These are phyloP conservation scores for Xenopus laevis DNA, from an alignment of 2,113 vertebrate genomes.

Conservation along the genomic window DNA sequence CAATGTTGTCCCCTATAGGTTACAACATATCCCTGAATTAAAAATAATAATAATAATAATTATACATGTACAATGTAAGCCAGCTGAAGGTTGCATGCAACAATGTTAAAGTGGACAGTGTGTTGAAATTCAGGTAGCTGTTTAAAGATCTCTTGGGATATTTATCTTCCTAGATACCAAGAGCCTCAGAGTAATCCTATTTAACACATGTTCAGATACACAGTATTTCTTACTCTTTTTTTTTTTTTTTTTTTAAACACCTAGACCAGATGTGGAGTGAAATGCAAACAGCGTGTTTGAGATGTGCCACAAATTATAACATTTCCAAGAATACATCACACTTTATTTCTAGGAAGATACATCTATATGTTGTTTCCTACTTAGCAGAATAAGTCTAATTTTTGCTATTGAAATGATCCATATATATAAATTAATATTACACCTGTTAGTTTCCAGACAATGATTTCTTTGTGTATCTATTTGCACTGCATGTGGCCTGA, in stretches of 20 bases:
- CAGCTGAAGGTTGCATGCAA: not conserved
- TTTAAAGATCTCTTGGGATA: constrained; percentile 18
- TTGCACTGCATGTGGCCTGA: no score
- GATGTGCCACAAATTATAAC: not conserved
- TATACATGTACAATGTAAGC: no score
- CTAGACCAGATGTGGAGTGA: constrained; percentile 33
- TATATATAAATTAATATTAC: no score
- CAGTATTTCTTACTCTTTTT: constrained; percentile 1
- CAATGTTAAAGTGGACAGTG: not conserved
- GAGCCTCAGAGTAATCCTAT: constrained; percentile 9
- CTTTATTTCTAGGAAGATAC: constrained; percentile 23
- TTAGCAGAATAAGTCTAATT: no score
- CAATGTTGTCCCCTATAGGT: no score
- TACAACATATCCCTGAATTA: no score
- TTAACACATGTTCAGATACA: constrained; percentile 12
- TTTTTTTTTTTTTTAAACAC: constrained; percentile 15
- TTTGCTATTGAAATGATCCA: no score
- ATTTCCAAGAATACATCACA: constrained; percentile 25
- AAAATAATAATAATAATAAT: no score
- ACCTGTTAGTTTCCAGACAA: no score
- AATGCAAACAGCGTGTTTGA: constrained; percentile 35
- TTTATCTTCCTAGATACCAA: constrained; percentile 10
- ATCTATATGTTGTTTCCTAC: constrained; percentile 4
- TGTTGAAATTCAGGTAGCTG: constrained; percentile 32
- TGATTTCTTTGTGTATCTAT: no score